Evolutionary conservation across 2,113 vertebrate genomes (phyloP), one percentile per base, ranked within the genome.

Genomic region (Gnathonemus longibarbis): DNA sequence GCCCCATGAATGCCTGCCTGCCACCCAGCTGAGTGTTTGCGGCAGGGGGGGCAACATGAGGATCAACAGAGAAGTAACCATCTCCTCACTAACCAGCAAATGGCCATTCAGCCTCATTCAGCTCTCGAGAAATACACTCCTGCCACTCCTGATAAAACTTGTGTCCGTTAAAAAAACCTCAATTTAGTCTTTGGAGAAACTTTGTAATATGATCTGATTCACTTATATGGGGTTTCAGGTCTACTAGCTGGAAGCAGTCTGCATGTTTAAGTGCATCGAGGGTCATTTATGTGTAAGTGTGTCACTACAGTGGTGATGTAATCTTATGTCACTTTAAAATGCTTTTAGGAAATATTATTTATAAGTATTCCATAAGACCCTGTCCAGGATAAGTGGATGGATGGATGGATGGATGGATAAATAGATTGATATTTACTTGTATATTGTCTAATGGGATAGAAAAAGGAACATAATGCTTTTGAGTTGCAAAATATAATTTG

Each of bases 51-150:
- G 17, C 11, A 66, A 45, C 45, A 7, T 66, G n/a, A 62, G 6
- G 53, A 86, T 85, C 89, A 62, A 39, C 53, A 70, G 84, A 74
- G 42, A 90, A 90, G 85, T 87, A 66, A 70, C 62, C 46, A 66
- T 45, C 42, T 46, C n/a, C 2, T 84, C 5, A 13, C 84, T 87
- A 86, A 90, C 45, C 13, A 70, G 80, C 84, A 49, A 62, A 58
- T 6, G 49, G 31, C 88, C 48, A 21, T 31, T 19, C 70, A 31
- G 5, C 58, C 46, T 80, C 70, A 52, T 21, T 48, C 11, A 17
- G 84, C 84, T 35, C n/a, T 15, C 24, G 8, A 52, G 31, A 49
- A 35, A 13, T 35, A 52, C 2, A 17, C 17, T 45, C 49, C 85
- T 11, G 48, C 10, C 39, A 42, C 39, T 42, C 39, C 27, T 31